Conservation (phyloP, 2,888 invertebrate genomes). For the Lithophane leautieri region DNA sequence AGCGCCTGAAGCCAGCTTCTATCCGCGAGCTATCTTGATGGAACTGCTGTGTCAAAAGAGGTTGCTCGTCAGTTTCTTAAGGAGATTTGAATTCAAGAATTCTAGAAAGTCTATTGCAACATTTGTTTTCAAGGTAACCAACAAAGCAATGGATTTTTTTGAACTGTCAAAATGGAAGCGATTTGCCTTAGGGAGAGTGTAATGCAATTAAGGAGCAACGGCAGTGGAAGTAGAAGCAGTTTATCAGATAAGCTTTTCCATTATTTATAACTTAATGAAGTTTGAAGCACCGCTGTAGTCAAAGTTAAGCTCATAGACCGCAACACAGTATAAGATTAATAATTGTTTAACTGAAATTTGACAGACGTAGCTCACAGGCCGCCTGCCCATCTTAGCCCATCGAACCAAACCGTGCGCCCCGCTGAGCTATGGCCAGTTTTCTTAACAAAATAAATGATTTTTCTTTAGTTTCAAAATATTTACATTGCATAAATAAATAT, state of each 20-base stretch:
- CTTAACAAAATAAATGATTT: not conserved
- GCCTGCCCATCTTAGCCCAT: not conserved
- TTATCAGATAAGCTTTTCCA: not conserved
- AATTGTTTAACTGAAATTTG: not conserved
- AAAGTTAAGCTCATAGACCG: not conserved
- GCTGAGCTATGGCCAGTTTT: too few species aligned
- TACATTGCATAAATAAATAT: not conserved
- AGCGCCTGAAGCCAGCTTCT: constrained; percentile 98
- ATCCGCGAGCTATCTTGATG: constrained; percentile 98
- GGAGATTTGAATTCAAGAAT: not conserved
- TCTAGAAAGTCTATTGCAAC: not conserved
- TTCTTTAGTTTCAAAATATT: not conserved
- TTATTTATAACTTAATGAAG: not conserved
- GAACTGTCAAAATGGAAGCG: constrained; percentile 2
- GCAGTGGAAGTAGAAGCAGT: not conserved
- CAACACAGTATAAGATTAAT: not conserved
- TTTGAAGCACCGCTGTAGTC: not conserved
- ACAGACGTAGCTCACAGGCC: not conserved
- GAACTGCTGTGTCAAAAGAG: constrained; percentile 93
- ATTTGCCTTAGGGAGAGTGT: not conserved
- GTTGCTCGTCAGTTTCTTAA: constrained; percentile 61
- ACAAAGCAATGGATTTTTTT: not conserved
- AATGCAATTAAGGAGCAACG: not conserved
- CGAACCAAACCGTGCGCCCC: not conserved
- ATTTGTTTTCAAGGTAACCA: not conserved